phyloP scores from a whole-genome alignment of 2,888 invertebrate species.

The Willowsia nigromaculata region DNA sequence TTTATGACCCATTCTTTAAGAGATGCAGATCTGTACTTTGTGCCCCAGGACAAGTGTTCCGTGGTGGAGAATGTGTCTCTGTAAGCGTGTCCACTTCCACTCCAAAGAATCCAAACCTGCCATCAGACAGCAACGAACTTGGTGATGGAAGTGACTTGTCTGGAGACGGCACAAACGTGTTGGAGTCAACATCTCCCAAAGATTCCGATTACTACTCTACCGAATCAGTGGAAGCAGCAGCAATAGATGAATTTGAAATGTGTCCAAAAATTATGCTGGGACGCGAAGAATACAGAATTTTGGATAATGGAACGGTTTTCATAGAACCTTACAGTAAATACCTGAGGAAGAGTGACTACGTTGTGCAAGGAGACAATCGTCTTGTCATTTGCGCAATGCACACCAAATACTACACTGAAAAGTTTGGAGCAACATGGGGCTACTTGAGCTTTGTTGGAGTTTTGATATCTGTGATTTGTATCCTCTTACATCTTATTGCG shows the following conservation, averaged over 20 bases:
- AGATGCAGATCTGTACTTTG: constrained; percentile 81
- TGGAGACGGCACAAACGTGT: constrained; percentile 71
- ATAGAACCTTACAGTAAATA: constrained; percentile 80
- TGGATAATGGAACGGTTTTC: constrained; percentile 80
- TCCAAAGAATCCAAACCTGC: constrained; percentile 66
- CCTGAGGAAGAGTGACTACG: constrained; percentile 79
- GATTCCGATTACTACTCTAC: constrained; percentile 65
- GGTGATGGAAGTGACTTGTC: constrained; percentile 75
- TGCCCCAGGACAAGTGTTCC: constrained; percentile 79
- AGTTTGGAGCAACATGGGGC: constrained; percentile 80
- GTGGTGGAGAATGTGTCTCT: constrained; percentile 79
- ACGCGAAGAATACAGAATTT: constrained; percentile 80
- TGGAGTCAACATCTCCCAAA: constrained; percentile 72
- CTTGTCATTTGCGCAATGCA: constrained; percentile 80
- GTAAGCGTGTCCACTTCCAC: constrained; percentile 72
- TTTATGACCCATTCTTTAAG: constrained; percentile 82
- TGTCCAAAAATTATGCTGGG: constrained; percentile 80
- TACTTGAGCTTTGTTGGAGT: constrained; percentile 81
- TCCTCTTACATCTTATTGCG: constrained; percentile 81
- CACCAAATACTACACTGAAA: constrained; percentile 79
- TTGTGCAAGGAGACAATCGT: constrained; percentile 79
- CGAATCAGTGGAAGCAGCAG: constrained; percentile 54
- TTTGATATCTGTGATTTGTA: constrained; percentile 81
- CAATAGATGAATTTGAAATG: constrained; percentile 76
- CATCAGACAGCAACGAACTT: constrained; percentile 71